Evolutionary conservation across 2,888 invertebrate species (phyloP).

Genomic region (Eristalinus aeneus): DNA sequence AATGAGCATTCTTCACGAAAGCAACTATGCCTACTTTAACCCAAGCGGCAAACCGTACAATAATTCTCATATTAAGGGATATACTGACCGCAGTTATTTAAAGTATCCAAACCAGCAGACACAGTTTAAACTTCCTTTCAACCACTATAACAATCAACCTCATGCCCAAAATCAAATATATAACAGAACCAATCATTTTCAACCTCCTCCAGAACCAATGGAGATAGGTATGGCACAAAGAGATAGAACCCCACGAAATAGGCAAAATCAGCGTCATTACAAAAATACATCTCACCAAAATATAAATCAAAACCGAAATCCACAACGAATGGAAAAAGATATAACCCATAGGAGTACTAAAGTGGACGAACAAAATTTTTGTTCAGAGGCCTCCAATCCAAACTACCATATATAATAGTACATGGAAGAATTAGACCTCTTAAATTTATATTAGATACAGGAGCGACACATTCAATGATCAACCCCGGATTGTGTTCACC

Average conservation of each 20-base stretch:
- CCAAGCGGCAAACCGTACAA: neutral
- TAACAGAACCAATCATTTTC: neutral
- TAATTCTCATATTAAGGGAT: neutral
- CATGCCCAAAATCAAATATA: neutral
- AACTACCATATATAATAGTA: conserved; percentile 4
- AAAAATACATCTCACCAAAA: no score
- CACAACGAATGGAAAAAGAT: neutral
- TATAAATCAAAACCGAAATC: neutral
- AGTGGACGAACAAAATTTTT: neutral
- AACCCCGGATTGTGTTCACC: conserved; percentile 6
- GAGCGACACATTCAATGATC: conserved; percentile 1
- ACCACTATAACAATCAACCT: neutral
- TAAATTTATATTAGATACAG: neutral
- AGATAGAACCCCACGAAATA: no score
- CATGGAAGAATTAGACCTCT: conserved; percentile 1
- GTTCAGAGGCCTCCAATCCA: neutral
- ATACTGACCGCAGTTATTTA: neutral
- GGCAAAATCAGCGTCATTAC: no score
- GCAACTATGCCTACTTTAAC: neutral
- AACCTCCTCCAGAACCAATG: no score
- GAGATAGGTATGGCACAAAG: no score
- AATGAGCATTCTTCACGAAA: no score
- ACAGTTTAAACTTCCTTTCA: no score
- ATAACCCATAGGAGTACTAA: neutral
- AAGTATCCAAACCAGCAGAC: neutral